A percentile compares a stretch with the other conserved stretches of the same genome.
Conservation (phyloP, 2,113 vertebrate genomes). For the Cyrtonyx montezumae region DNA sequence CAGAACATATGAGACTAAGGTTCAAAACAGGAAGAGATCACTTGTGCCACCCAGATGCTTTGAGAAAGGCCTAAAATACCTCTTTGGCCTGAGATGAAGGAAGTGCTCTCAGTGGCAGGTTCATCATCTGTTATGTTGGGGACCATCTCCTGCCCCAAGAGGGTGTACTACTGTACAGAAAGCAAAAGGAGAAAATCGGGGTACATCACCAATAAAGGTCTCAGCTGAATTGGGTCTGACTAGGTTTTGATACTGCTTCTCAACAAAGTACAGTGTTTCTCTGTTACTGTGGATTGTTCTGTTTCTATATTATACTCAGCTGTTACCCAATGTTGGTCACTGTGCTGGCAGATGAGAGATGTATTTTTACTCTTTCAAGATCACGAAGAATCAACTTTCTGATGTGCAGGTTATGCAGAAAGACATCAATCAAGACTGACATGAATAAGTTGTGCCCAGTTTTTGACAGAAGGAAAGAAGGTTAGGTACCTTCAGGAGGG, state of each 20-base stretch:
- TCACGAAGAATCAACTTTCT: background rate
- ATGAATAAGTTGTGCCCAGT: rapidly evolving
- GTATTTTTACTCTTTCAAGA: background rate
- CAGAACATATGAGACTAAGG: background rate
- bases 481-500: background rate
- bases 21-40: background rate
- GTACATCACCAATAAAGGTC: background rate
- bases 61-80: background rate
- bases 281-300: background rate
- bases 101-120: background rate
- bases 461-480: background rate
- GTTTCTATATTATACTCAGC: background rate
- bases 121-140: background rate
- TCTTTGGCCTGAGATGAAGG: background rate
- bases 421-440: background rate
- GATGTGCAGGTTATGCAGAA: background rate
- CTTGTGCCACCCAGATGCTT: background rate
- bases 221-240: background rate
- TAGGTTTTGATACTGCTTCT: background rate
- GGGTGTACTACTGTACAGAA: background rate
- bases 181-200: background rate
- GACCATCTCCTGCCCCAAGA: background rate
- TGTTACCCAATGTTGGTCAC: background rate
- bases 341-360: background rate
- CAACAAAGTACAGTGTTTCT: background rate